phyloP scores from a whole-genome alignment of 2,888 invertebrate genomes.

The Drosophila putrida region DNA sequence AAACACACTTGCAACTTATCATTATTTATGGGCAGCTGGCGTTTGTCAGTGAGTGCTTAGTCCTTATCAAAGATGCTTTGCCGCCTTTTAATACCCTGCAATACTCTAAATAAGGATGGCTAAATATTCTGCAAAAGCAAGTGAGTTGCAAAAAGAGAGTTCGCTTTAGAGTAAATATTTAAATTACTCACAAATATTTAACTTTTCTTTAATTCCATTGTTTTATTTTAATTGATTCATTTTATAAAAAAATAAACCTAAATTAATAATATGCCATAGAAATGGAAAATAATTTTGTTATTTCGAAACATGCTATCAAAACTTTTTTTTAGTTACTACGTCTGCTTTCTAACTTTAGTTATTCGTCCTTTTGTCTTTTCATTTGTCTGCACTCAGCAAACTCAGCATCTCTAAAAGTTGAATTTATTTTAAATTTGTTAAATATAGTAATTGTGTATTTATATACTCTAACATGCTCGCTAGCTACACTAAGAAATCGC shows the following conservation, averaged over 20 bases:
- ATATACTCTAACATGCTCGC: conserved; percentile 3
- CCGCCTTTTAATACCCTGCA: conserved; percentile 5
- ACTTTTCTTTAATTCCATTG: no score
- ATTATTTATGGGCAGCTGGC: conserved; percentile 58
- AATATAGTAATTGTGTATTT: conserved; percentile 2
- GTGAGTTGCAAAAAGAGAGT: no score
- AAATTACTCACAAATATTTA: no score
- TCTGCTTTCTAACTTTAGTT: neutral
- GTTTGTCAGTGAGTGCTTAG: conserved; percentile 52
- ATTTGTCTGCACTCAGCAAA: neutral
- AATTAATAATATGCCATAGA: no score
- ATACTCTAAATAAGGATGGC: neutral
- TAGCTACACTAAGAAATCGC: neutral
- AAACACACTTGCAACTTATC: conserved; percentile 31
- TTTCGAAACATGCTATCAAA: no score
- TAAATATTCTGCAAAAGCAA: neutral
- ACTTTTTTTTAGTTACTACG: no score
- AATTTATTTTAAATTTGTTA: neutral
- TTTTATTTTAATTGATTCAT: no score
- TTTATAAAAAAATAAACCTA: no score
- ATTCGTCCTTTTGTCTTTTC: neutral
- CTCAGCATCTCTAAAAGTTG: neutral
- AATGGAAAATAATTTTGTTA: no score
- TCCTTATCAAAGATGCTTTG: conserved; percentile 44
- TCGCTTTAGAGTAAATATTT: no score